These are phyloP conservation scores for Caenorhabditis sp. DNA, from an alignment of 2,888 invertebrate species.

Conservation along the genomic window DNA sequence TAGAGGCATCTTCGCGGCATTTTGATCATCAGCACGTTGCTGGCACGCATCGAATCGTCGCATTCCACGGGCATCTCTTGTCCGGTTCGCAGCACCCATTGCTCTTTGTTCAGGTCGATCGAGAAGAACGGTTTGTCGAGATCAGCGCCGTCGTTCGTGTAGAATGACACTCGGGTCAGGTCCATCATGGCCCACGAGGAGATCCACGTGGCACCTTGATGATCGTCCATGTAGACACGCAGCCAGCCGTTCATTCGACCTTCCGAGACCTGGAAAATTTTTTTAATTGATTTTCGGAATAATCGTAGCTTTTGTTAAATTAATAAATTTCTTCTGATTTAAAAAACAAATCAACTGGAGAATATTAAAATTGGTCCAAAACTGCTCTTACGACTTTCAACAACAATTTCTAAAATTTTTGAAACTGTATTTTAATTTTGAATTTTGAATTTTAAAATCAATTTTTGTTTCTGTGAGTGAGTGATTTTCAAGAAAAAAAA, in stretches of 20 bases:
- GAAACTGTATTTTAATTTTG: too few relatives aligned
- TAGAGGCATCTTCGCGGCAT: constrained; percentile 67
- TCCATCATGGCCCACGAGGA: constrained; percentile 72
- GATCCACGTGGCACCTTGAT: constrained; percentile 57
- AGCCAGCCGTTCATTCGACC: constrained; percentile 75
- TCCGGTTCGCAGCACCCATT: constrained; percentile 72
- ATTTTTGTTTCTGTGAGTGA: too few relatives aligned
- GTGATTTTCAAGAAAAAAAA: too few relatives aligned
- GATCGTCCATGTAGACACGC: constrained; percentile 67
- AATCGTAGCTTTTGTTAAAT: too few relatives aligned
- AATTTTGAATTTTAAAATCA: too few relatives aligned
- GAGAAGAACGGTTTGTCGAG: constrained; percentile 64
- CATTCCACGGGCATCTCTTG: constrained; percentile 61
- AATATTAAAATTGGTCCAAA: too few relatives aligned
- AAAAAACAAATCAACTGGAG: too few relatives aligned
- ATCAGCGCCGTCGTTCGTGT: constrained; percentile 72
- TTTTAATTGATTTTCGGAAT: too few relatives aligned
- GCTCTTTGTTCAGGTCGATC: constrained; percentile 74
- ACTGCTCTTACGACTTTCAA: too few relatives aligned
- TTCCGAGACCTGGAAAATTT: constrained; percentile 11
- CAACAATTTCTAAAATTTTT: too few relatives aligned
- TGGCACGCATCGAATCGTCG: constrained; percentile 52
- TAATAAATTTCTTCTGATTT: too few relatives aligned
- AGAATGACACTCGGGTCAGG: constrained; percentile 69
- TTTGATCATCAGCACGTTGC: constrained; percentile 76